Percentiles rank a stretch among this genome's conserved stretches.
These are phyloP conservation scores for Ovis canadensis DNA, from an alignment of 2,113 vertebrate genomes.

Conservation along the genomic window DNA sequence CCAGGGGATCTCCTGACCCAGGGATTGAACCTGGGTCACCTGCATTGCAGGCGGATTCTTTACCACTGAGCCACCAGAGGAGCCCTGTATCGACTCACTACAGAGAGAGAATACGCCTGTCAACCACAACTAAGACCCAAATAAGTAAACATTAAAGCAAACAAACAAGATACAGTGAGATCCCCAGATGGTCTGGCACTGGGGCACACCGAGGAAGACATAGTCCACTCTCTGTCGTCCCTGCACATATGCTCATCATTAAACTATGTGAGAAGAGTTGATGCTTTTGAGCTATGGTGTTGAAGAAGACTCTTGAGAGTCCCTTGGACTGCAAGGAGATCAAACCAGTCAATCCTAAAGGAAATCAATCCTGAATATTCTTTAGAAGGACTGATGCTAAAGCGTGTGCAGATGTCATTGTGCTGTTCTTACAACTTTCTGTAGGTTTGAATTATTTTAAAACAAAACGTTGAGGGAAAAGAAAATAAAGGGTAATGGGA, in stretches of 20 bases:
- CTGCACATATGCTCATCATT: not conserved
- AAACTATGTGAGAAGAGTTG: not conserved
- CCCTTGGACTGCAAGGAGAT: not conserved
- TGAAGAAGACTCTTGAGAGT: not conserved
- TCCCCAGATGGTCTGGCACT: not conserved
- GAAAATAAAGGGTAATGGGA: not conserved
- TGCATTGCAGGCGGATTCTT: not conserved
- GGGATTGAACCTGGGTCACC: not conserved
- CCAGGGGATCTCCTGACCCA: not conserved
- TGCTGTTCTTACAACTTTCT: not conserved
- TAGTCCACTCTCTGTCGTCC: not conserved
- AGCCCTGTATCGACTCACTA: not conserved
- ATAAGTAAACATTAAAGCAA: not conserved
- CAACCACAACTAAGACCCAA: not conserved
- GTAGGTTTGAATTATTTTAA: not conserved
- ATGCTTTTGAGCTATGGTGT: not conserved
- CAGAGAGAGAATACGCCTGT: not conserved
- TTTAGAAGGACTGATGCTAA: not conserved
- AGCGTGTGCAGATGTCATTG: not conserved
- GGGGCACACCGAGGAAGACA: accelerated
- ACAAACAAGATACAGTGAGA: not conserved
- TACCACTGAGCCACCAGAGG: not conserved
- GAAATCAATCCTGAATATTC: not conserved
- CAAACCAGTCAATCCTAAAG: not conserved
- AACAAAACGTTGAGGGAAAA: not conserved